Evolutionary conservation across 2,888 invertebrate species (phyloP).

Genomic region (Drosophila paranaensis): DNA sequence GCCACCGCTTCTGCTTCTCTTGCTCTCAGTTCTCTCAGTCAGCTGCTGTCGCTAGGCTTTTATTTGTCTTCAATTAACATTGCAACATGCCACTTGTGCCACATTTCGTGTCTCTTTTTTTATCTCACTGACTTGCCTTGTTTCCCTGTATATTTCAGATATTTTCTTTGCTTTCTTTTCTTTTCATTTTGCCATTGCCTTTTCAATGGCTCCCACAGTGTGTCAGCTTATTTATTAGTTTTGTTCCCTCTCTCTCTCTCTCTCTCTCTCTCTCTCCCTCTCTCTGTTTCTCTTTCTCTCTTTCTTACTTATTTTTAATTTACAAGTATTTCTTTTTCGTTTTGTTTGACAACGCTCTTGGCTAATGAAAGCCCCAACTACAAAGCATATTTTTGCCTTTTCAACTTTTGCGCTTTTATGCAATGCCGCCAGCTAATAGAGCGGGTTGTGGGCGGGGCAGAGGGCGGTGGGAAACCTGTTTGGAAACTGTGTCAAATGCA

Average conservation of each 20-base stretch:
- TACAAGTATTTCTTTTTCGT: slow-evolving; percentile 44
- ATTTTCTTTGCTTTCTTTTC: slow-evolving; percentile 33
- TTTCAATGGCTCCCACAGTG: slow-evolving; percentile 44
- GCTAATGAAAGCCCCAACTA: slow-evolving; percentile 69
- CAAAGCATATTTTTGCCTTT: slow-evolving; percentile 70
- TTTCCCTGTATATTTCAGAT: slow-evolving; percentile 42
- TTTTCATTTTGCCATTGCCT: slow-evolving; percentile 8
- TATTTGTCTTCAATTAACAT: slow-evolving; percentile 79
- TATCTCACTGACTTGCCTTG: slow-evolving; percentile 32
- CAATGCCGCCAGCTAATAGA: slow-evolving; percentile 48
- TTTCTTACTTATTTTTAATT: slow-evolving; percentile 60
- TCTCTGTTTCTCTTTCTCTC: neutral
- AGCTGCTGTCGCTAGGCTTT: slow-evolving; percentile 35
- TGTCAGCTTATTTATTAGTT: slow-evolving; percentile 57
- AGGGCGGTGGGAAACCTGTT: slow-evolving; percentile 14
- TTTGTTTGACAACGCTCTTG: slow-evolving; percentile 56
- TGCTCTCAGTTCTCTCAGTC: neutral
- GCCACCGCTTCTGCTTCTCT: neutral
- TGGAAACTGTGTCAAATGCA: slow-evolving; percentile 71
- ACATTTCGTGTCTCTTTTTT: slow-evolving; percentile 43
- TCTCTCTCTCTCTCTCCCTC: neutral
- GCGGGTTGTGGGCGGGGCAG: neutral
- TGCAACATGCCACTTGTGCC: slow-evolving; percentile 78
- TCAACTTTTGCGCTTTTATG: slow-evolving; percentile 69
- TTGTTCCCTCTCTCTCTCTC: slow-evolving; percentile 14